These are phyloP conservation scores for Pelmatolapia mariae DNA, from an alignment of 2,113 vertebrate genomes.

Conservation along the genomic window DNA sequence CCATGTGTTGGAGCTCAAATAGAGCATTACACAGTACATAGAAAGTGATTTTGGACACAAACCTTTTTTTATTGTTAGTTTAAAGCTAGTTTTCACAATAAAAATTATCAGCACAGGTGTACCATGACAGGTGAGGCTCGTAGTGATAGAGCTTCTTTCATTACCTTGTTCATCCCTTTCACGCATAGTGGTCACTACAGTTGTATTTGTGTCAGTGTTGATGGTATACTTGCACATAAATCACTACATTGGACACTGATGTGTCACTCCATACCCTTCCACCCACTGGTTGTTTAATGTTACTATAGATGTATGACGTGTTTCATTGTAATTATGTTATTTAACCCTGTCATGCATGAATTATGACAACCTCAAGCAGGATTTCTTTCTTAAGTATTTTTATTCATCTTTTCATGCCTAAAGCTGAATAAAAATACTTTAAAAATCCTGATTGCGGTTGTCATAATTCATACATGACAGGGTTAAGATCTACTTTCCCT, in stretches of 20 bases:
- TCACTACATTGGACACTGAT: not conserved
- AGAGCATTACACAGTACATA: not conserved
- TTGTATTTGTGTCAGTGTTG: not conserved
- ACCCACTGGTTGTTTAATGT: not conserved
- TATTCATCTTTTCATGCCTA: not conserved
- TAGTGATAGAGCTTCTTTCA: not conserved
- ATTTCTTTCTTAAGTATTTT: not conserved
- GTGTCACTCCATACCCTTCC: not conserved
- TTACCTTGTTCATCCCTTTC: not conserved
- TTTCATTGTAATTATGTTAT: not conserved
- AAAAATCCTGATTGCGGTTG: not conserved
- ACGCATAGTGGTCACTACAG: not conserved
- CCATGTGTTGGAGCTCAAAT: not conserved
- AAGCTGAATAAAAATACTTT: not conserved
- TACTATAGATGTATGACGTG: not conserved
- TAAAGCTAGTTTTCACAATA: not conserved
- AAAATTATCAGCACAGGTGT: not conserved
- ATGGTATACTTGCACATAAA: not conserved
- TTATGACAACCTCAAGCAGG: not conserved
- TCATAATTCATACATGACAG: not conserved
- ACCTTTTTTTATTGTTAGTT: not conserved
- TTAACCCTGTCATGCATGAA: not conserved
- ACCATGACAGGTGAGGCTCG: not conserved
- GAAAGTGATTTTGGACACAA: not conserved
- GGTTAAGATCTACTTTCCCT: not conserved